A percentile compares a stretch with the other conserved stretches of the same genome.
Evolutionary conservation across 2,888 invertebrate genomes (phyloP).

Genomic region (Agapetus fuscipes): DNA sequence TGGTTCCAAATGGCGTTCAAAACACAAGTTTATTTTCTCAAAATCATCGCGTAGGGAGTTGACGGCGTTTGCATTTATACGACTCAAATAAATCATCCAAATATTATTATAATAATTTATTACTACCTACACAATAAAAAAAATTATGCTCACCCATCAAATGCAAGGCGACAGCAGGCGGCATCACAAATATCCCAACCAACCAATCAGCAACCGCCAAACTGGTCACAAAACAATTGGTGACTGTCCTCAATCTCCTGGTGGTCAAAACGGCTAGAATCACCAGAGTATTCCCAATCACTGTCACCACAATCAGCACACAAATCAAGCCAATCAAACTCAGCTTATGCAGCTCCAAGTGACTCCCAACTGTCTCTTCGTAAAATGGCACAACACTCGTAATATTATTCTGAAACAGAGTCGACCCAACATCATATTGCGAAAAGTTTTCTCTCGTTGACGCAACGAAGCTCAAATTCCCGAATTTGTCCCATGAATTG

Average conservation of each 20-base stretch:
- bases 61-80: too few relatives aligned
- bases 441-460: too few relatives aligned
- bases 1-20: too few relatives aligned
- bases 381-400: not conserved
- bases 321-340: constrained; percentile 51
- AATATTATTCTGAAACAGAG: not conserved
- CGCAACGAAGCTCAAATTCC: too few relatives aligned
- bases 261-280: constrained; percentile 84
- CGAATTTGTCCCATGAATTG: too few relatives aligned
- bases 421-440: not conserved
- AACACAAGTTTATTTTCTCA: too few relatives aligned
- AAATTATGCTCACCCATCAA: constrained; percentile 58
- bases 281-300: constrained; percentile 81
- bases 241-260: constrained; percentile 79
- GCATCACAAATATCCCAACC: constrained; percentile 91
- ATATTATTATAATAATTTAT: too few relatives aligned
- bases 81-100: too few relatives aligned
- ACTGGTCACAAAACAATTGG: constrained; percentile 93
- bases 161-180: constrained; percentile 85
- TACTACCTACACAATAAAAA: too few relatives aligned
- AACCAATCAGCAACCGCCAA: constrained; percentile 87
- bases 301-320: constrained; percentile 60
- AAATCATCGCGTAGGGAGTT: too few relatives aligned
- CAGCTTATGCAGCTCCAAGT: constrained; percentile 10
- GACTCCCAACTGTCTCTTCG: not conserved